These are phyloP conservation scores for Sylvietta virens DNA, from an alignment of 2,113 vertebrate genomes.

Conservation along the genomic window DNA sequence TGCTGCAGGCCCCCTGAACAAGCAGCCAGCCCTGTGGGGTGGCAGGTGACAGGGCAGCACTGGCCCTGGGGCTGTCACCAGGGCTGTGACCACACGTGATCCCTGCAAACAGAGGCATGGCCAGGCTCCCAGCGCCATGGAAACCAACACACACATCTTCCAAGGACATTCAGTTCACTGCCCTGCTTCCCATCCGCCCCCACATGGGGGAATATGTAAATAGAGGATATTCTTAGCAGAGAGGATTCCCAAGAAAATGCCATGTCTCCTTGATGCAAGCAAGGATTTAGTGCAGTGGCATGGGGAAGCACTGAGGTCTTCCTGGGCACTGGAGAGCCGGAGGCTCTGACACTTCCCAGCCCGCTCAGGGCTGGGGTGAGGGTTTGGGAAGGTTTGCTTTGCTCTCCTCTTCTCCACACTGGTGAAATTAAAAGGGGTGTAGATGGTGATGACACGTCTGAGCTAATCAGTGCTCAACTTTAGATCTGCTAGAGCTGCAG, in stretches of 20 bases:
- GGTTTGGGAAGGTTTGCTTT: background rate
- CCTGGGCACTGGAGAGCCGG: background rate
- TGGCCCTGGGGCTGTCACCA: fast-evolving
- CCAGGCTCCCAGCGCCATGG: background rate
- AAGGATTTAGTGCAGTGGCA: background rate
- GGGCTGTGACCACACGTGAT: background rate
- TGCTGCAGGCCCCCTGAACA: fast-evolving
- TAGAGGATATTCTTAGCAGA: slow-evolving; percentile 61
- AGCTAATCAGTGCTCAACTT: background rate
- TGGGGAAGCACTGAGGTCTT: slow-evolving; percentile 11
- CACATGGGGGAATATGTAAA: slow-evolving; percentile 8
- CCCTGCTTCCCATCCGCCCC: slow-evolving; percentile 24
- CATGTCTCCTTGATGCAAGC: slow-evolving; percentile 33
- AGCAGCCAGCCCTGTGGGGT: fast-evolving
- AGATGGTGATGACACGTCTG: background rate
- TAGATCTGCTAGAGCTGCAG: background rate
- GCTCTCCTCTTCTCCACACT: background rate
- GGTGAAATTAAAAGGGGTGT: background rate
- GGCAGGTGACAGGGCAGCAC: background rate
- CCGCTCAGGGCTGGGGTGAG: background rate
- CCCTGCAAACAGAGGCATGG: background rate
- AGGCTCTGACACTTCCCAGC: background rate
- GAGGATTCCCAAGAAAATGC: slow-evolving; percentile 65
- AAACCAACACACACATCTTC: slow-evolving; percentile 11
- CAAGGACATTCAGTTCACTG: slow-evolving; percentile 60